Percentiles rank a stretch among this genome's conserved stretches.
phyloP scores from a whole-genome alignment of 2,888 invertebrate genomes.

The Stictocephala bisonia region DNA sequence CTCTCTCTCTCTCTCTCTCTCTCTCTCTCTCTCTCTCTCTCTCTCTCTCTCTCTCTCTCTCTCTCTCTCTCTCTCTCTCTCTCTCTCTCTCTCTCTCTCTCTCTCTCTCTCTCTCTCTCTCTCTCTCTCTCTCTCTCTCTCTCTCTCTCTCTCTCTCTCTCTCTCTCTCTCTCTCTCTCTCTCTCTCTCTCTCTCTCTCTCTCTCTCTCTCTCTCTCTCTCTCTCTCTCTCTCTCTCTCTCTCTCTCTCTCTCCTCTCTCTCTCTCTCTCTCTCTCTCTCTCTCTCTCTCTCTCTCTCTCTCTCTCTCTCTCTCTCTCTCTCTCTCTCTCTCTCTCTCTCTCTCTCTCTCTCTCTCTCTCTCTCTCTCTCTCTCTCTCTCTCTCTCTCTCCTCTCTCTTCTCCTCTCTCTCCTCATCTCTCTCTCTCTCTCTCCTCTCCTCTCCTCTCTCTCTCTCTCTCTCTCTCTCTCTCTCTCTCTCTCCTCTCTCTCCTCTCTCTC shows the following conservation, averaged over 20 bases:
- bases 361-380: neutral
- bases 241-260: conserved; percentile 16
- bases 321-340: conserved; percentile 39
- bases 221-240: no score
- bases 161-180: no score
- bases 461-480: no score
- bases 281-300: conserved; percentile 26
- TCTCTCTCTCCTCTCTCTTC: neutral
- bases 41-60: conserved; percentile 5
- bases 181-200: no score
- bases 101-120: no score
- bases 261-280: conserved; percentile 28
- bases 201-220: no score
- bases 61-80: neutral
- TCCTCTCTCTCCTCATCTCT: no score
- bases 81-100: conserved; percentile 5
- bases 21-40: neutral
- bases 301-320: conserved; percentile 44
- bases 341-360: conserved; percentile 21
- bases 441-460: conserved; percentile 14
- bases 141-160: no score
- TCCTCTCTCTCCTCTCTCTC: no score
- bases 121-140: no score
- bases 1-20: neutral
- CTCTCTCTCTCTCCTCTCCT: no score